These are phyloP conservation scores for Parnassius apollo DNA, from an alignment of 2,888 invertebrate genomes.

Conservation along the genomic window DNA sequence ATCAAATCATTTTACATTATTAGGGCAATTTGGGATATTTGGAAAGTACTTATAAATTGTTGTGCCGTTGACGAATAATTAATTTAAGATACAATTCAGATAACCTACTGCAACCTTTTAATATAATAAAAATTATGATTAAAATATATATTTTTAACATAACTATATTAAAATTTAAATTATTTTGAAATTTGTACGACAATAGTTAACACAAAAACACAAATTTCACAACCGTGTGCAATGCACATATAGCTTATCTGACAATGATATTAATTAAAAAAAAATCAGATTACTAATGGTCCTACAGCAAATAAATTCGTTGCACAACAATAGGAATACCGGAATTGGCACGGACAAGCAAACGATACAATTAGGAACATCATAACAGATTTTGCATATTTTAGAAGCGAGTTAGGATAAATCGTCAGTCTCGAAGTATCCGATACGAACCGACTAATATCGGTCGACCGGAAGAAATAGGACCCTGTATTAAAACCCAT, in stretches of 20 bases:
- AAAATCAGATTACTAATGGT: background rate
- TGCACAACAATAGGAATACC: conserved; percentile 25
- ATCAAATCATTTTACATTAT: conserved; percentile 1
- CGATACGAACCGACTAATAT: conserved; percentile 38
- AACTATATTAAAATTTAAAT: conserved; percentile 5
- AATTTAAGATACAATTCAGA: conserved; percentile 19
- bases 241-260: background rate
- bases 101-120: conserved; percentile 10
- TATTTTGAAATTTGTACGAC: background rate
- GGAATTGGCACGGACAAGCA: conserved; percentile 31
- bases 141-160: conserved; percentile 2
- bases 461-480: conserved; percentile 36
- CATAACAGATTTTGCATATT: conserved; percentile 7
- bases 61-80: conserved; percentile 8
- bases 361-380: conserved; percentile 17
- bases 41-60: conserved; percentile 23
- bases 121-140: background rate
- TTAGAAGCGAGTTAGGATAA: conserved; percentile 43
- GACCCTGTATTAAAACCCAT: conserved; percentile 43
- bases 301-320: conserved; percentile 33
- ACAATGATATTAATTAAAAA: background rate
- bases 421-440: conserved; percentile 61
- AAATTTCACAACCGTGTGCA: conserved; percentile 4
- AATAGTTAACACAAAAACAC: background rate
- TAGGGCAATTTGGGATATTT: conserved; percentile 20